Percentiles rank a stretch among this genome's conserved stretches.
phyloP scores from a whole-genome alignment of 2,888 invertebrate species.

The Norana najaformis region DNA sequence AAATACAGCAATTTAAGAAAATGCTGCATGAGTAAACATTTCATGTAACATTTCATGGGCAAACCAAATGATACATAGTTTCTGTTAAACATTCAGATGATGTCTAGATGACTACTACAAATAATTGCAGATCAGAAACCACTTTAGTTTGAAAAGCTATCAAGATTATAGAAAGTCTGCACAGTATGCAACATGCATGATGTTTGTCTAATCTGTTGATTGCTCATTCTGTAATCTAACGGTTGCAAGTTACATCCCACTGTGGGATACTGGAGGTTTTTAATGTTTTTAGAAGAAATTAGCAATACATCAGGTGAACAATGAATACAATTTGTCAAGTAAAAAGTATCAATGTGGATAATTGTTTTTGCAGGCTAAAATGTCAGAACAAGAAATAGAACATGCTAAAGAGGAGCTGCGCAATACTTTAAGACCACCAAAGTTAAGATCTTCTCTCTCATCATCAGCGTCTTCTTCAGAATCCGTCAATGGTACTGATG shows the following conservation, averaged over 20 bases:
- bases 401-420: neutral
- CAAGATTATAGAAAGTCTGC: neutral
- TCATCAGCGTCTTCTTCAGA: constrained; percentile 19
- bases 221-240: no score
- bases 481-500: neutral
- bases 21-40: neutral
- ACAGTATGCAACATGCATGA: neutral
- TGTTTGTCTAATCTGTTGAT: no score
- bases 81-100: neutral
- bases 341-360: no score
- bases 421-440: constrained; percentile 7
- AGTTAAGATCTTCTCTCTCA: neutral
- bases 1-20: no score
- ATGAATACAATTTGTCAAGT: no score
- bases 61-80: neutral
- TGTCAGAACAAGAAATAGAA: neutral
- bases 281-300: no score
- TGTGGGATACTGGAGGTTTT: no score
- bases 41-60: neutral
- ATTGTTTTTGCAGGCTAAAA: neutral
- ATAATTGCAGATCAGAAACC: neutral
- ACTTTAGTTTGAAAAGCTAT: no score
- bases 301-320: no score
- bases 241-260: no score
- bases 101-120: neutral